Evolutionary conservation across 2,888 invertebrate species (phyloP).

Genomic region (Eumacrocentrus americanus): DNA sequence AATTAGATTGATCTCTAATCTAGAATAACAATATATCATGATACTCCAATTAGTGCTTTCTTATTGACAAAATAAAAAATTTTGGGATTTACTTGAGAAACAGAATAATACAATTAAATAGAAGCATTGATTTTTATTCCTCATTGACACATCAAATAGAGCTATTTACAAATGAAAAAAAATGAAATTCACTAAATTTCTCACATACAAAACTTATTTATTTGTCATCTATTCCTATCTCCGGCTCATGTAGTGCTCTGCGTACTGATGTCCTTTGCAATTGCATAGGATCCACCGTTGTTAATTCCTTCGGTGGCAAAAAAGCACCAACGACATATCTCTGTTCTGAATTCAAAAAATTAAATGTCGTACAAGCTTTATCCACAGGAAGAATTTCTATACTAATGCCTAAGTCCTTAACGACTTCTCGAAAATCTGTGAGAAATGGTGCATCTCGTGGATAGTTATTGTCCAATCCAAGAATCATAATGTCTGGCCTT

Average conservation of each 20-base stretch:
- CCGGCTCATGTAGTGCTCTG: background rate
- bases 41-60: no score
- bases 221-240: background rate
- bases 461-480: conserved; percentile 72
- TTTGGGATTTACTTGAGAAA: no score
- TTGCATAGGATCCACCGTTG: background rate
- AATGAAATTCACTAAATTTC: background rate
- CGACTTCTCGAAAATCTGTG: conserved; percentile 60
- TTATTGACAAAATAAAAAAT: no score
- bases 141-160: background rate
- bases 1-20: no score
- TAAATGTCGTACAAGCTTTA: conserved; percentile 88
- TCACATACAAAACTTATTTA: background rate
- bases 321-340: conserved; percentile 73
- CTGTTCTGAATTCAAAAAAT: conserved; percentile 86
- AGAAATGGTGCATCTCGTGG: conserved; percentile 56
- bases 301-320: conserved; percentile 67
- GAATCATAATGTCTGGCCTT: conserved; percentile 77
- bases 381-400: conserved; percentile 83
- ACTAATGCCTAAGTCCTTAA: conserved; percentile 68
- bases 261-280: background rate
- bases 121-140: no score
- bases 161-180: background rate
- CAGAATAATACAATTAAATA: no score
- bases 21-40: no score